These are phyloP conservation scores for Herpailurus yagouaroundi DNA, from an alignment of 2,113 vertebrate species.

Conservation along the genomic window DNA sequence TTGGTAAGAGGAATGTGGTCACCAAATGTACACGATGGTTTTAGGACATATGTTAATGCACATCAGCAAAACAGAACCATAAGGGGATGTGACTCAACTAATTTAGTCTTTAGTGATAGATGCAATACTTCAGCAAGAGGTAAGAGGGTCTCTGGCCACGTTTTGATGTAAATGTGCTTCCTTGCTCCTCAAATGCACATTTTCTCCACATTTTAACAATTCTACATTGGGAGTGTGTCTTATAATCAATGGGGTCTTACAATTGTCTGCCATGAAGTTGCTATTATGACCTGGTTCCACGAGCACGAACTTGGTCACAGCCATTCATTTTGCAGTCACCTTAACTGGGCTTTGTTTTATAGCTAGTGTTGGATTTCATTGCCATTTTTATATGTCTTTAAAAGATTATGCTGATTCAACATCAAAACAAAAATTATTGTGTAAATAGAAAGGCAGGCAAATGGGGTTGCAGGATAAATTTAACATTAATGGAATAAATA, in stretches of 20 bases:
- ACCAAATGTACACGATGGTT: not conserved
- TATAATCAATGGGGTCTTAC: not conserved
- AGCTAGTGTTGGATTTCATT: not conserved
- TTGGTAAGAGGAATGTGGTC: not conserved
- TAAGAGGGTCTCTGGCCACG: not conserved
- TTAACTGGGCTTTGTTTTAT: not conserved
- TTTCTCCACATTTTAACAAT: not conserved
- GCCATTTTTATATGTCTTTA: not conserved
- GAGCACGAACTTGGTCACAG: not conserved
- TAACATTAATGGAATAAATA: not conserved
- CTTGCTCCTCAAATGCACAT: not conserved
- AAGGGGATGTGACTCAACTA: not conserved
- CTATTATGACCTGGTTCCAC: not conserved
- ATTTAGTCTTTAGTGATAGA: not conserved
- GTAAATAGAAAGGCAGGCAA: not conserved
- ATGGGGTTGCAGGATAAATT: not conserved
- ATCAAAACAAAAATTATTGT: not conserved
- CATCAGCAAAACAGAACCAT: constrained; percentile 22
- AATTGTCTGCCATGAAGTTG: not conserved
- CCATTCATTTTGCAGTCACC: not conserved
- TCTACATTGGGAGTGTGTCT: not conserved
- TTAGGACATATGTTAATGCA: not conserved
- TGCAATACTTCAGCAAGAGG: not conserved
- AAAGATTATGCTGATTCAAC: not conserved
- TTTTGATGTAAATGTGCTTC: not conserved